Base-by-base conservation (phyloP, 2,113 vertebrate species). In the Muntiacus muntjak region DNA sequence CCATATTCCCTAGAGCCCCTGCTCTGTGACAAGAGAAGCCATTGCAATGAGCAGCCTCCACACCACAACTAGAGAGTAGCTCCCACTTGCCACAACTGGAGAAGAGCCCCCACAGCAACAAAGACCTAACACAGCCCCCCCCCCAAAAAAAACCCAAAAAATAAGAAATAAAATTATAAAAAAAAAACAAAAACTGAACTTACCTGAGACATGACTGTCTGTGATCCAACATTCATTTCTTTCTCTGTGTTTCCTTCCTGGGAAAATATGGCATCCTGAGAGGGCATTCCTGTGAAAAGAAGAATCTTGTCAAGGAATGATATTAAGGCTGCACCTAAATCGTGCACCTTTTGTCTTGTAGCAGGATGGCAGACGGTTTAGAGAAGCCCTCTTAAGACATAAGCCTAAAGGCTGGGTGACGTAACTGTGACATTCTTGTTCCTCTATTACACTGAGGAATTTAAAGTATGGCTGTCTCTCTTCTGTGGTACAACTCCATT, bases 141-240 rank as follows among this genome's bases (percentile, higher is more conserved):
- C n/a, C n/a, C n/a, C 7, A 14, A 21, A 23, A 1, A 64, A 33
- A 3, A 3, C 23, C 30, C 1, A 0, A 21, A 52, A 57, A 57
- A 23, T 23, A 57, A 57, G 23, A 76, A 43, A 43, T 43, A 74
- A 43, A 76, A 36, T 74, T 40, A 23, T 74, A 26, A 14, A 43
- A 76, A 76, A 58, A 25, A 76, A 76, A 76, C 3, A 74, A 74
- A 57, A 95, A 82, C 6, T 33, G 57, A 87, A 93, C 55, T 94
- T 67, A 97, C 97, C 91, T 78, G 96, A 71, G 64, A 88, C 23
- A 40, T 62, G 33, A 78, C 54, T 64, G 45, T 55, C 85, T 95
- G 96, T 81, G 89, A 40, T 25, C 54, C 76, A 40, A 82, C 43
- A 76, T n/a, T 92, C 88, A 52, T 67, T 88, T 92, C 91, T 60